phyloP scores from a whole-genome alignment of 2,113 vertebrate genomes.

The Nannospalax galili region DNA sequence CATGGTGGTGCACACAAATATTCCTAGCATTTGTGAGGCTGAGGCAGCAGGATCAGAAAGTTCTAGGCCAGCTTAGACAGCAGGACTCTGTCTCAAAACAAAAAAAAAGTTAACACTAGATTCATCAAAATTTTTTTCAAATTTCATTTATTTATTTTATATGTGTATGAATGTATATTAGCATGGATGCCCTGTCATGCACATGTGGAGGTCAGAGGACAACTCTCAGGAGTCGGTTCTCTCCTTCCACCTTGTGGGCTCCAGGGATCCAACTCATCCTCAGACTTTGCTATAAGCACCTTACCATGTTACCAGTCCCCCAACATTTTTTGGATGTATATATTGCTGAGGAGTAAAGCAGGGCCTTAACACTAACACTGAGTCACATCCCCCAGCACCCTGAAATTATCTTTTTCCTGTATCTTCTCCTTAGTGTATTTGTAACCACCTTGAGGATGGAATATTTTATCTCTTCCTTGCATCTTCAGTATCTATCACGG shows the following conservation, averaged over 20 bases:
- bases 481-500: neutral
- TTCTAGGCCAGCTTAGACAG: neutral
- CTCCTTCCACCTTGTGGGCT: too few relatives aligned
- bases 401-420: neutral
- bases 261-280: too few relatives aligned
- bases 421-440: neutral
- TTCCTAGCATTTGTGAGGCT: neutral
- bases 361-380: neutral
- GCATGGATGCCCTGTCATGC: too few relatives aligned
- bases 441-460: neutral
- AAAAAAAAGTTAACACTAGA: neutral
- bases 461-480: neutral
- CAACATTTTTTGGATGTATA: too few relatives aligned
- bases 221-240: too few relatives aligned
- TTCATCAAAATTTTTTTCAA: neutral
- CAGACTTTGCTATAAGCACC: too few relatives aligned
- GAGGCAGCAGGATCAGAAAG: neutral
- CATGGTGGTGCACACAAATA: neutral
- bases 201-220: too few relatives aligned
- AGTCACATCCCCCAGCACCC: too few relatives aligned
- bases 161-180: too few relatives aligned
- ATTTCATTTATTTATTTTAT: neutral
- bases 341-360: too few relatives aligned
- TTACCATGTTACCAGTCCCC: too few relatives aligned
- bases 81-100: neutral